Evolutionary conservation across 2,113 vertebrate species (phyloP).

Genomic region (Cacatua alba): DNA sequence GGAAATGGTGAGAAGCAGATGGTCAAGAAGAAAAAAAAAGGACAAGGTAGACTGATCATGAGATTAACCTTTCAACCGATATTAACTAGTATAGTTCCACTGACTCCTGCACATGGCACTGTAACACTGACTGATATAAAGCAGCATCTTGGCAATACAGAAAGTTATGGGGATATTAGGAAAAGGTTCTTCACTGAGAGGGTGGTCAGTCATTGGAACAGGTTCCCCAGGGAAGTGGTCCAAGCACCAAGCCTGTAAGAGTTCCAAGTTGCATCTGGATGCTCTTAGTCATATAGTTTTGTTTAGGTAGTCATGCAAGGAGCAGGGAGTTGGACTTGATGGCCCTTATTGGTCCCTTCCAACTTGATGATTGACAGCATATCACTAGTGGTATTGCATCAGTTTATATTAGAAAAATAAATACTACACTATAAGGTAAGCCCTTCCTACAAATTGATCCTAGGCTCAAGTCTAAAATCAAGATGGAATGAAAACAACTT

Average conservation of each 20-base stretch:
- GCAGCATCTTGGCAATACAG: neutral
- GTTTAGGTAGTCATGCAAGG: neutral
- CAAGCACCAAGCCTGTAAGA: neutral
- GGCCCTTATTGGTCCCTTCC: neutral
- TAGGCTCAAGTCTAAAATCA: neutral
- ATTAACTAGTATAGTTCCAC: neutral
- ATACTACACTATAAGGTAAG: neutral
- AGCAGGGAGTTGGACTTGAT: neutral
- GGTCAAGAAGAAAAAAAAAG: neutral
- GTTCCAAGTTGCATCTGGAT: neutral
- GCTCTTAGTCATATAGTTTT: neutral
- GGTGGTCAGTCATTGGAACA: neutral
- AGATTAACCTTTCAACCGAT: neutral
- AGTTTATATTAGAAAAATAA: neutral
- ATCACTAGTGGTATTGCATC: neutral
- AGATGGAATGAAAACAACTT: neutral
- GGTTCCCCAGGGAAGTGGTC: neutral
- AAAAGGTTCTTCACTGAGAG: neutral
- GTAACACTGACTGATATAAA: neutral
- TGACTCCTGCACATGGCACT: neutral
- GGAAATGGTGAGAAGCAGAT: neutral
- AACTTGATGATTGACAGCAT: neutral
- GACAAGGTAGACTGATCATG: neutral
- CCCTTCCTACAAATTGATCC: neutral
- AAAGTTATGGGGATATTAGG: neutral